phyloP scores from a whole-genome alignment of 2,888 invertebrate genomes.

The Caenorhabditis imperialis region DNA sequence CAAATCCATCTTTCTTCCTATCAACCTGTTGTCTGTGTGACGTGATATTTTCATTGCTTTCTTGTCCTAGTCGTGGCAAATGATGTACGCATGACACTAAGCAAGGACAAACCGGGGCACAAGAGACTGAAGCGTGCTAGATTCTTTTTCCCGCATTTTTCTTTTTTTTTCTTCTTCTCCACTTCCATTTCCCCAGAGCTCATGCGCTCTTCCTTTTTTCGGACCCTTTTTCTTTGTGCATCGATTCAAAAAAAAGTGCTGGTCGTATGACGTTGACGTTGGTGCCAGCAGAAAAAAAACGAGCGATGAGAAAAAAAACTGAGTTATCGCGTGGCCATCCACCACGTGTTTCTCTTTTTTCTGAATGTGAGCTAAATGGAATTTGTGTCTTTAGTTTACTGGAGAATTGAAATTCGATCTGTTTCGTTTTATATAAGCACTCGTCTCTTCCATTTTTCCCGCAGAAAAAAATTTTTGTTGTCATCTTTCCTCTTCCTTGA shows the following conservation, averaged over 20 bases:
- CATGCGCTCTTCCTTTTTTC: slow-evolving; percentile 17
- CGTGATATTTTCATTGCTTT: slow-evolving; percentile 16
- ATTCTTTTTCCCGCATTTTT: slow-evolving; percentile 21
- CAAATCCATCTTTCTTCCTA: too few species aligned
- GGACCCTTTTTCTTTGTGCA: slow-evolving; percentile 9
- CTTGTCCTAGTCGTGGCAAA: slow-evolving; percentile 10
- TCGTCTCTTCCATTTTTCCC: slow-evolving; percentile 14
- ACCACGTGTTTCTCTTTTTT: neutral
- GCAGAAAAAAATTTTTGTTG: slow-evolving; percentile 12
- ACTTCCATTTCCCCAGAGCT: slow-evolving; percentile 32
- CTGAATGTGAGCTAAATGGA: neutral
- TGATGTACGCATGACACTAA: slow-evolving; percentile 47
- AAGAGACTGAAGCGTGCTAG: slow-evolving; percentile 6
- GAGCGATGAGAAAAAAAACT: slow-evolving; percentile 8
- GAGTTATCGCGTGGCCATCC: slow-evolving; percentile 8
- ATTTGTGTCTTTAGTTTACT: slow-evolving; percentile 1
- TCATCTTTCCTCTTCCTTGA: slow-evolving; percentile 5
- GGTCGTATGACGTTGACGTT: slow-evolving; percentile 14
- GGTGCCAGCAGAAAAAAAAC: neutral
- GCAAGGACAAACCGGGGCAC: slow-evolving; percentile 28
- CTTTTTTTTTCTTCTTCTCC: slow-evolving; percentile 10
- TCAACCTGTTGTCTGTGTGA: slow-evolving; percentile 47
- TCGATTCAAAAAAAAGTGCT: slow-evolving; percentile 23
- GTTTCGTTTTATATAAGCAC: slow-evolving; percentile 43
- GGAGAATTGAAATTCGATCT: slow-evolving; percentile 31